A percentile compares a stretch with the other conserved stretches of the same genome.
Evolutionary conservation across 1,140 invertebrate species (phyloP).

Genomic region (Drosophila mojavensis): DNA sequence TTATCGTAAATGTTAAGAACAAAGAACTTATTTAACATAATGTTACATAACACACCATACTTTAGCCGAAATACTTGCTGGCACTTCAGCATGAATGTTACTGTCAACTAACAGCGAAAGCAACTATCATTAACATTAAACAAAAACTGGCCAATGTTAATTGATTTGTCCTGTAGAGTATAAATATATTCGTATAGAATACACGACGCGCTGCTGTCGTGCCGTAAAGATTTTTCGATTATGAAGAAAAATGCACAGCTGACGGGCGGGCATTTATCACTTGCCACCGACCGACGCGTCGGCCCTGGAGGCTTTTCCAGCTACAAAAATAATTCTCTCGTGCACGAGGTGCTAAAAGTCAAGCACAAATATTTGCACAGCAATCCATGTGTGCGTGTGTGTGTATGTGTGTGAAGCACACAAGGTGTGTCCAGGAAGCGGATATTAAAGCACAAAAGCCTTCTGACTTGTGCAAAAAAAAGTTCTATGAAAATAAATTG

Average conservation of each 20-base stretch:
- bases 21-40: neutral
- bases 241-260: slow-evolving; percentile 71
- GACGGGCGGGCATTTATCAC: slow-evolving; percentile 71
- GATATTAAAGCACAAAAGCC: slow-evolving; percentile 65
- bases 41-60: too few relatives aligned
- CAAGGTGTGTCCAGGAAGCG: slow-evolving; percentile 65
- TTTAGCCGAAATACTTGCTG: neutral
- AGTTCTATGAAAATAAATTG: slow-evolving; percentile 31
- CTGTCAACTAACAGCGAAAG: neutral
- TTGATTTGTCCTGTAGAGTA: slow-evolving; percentile 8
- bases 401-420: slow-evolving; percentile 1
- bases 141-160: too few relatives aligned
- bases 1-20: too few relatives aligned
- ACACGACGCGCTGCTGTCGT: neutral
- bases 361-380: slow-evolving; percentile 44
- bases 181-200: slow-evolving; percentile 17
- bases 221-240: slow-evolving; percentile 69
- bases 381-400: slow-evolving; percentile 7
- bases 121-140: neutral
- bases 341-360: slow-evolving; percentile 41
- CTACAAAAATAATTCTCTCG: slow-evolving; percentile 27
- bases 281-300: slow-evolving; percentile 9
- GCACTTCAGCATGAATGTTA: too few relatives aligned
- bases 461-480: neutral
- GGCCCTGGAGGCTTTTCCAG: slow-evolving; percentile 26